A percentile compares a stretch with the other conserved stretches of the same genome.
Conservation (phyloP, 2,888 invertebrate species). For the Patella depressa region DNA sequence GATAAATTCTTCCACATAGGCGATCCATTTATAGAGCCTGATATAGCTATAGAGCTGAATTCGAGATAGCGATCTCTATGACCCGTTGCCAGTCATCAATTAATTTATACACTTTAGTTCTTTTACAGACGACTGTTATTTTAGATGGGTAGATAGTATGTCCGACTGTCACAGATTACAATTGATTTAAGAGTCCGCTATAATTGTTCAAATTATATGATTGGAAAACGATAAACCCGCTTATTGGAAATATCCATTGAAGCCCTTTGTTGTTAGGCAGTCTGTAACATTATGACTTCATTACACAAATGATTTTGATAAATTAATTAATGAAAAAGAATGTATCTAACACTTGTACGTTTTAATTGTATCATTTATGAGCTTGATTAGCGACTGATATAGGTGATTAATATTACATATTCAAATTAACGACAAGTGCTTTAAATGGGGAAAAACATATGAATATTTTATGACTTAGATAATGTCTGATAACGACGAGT, state of each 20-base stretch:
- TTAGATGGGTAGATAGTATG: not conserved
- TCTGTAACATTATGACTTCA: too few species aligned
- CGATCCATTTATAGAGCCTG: too few species aligned
- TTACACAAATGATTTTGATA: not conserved
- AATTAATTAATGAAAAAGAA: not conserved
- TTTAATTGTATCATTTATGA: constrained; percentile 2
- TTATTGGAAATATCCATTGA: not conserved
- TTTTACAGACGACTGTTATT: not conserved
- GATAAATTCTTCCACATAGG: not conserved
- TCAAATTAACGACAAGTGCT: too few species aligned
- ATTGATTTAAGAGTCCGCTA: not conserved
- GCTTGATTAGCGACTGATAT: not conserved
- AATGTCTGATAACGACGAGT: too few species aligned
- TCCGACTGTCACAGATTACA: not conserved
- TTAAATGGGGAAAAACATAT: too few species aligned
- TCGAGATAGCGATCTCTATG: too few species aligned
- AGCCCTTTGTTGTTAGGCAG: not conserved
- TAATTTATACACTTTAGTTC: not conserved
- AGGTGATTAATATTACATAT: not conserved
- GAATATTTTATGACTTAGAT: too few species aligned
- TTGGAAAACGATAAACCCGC: not conserved
- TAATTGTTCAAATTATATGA: constrained; percentile 7
- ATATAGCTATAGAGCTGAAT: too few species aligned
- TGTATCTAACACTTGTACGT: not conserved
- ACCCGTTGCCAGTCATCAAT: not conserved